These are phyloP conservation scores for Tapirus terrestris DNA, from an alignment of 2,113 vertebrate species.

Conservation along the genomic window DNA sequence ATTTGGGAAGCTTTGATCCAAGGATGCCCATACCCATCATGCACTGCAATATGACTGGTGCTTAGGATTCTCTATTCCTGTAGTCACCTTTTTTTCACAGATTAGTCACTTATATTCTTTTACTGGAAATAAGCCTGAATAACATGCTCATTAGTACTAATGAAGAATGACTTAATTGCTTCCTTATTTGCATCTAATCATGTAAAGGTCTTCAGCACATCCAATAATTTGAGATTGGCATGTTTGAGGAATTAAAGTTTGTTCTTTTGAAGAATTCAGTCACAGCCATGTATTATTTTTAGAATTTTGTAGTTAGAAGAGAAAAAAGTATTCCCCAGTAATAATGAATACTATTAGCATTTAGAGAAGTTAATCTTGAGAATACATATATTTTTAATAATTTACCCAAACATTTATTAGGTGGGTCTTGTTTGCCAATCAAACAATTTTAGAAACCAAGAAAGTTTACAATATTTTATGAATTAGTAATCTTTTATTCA, in stretches of 20 bases:
- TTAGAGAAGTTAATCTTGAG: background rate
- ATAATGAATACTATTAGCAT: background rate
- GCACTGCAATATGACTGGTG: background rate
- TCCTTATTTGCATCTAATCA: constrained; percentile 67
- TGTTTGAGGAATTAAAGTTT: constrained; percentile 39
- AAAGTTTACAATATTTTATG: background rate
- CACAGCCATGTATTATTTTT: constrained; percentile 21
- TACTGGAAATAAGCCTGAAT: constrained; percentile 70
- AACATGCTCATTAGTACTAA: constrained; percentile 69
- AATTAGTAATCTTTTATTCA: background rate
- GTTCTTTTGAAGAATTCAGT: constrained; percentile 44
- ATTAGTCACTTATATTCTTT: constrained; percentile 37
- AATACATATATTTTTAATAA: background rate
- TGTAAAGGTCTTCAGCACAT: constrained; percentile 68
- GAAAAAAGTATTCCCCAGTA: background rate
- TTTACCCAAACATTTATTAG: background rate
- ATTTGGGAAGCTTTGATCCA: background rate
- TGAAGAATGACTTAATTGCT: constrained; percentile 78
- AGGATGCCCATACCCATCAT: rapidly evolving
- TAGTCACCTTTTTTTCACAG: background rate
- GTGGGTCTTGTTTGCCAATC: background rate
- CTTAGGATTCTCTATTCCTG: background rate
- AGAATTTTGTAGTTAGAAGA: background rate
- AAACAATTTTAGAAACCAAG: background rate
- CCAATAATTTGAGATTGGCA: constrained; percentile 42